Evolutionary conservation across 2,797 vertebrate species (phyloP), one percentile per base, ranked within the genome.

Genomic region (Craterocephalus amniculus): DNA sequence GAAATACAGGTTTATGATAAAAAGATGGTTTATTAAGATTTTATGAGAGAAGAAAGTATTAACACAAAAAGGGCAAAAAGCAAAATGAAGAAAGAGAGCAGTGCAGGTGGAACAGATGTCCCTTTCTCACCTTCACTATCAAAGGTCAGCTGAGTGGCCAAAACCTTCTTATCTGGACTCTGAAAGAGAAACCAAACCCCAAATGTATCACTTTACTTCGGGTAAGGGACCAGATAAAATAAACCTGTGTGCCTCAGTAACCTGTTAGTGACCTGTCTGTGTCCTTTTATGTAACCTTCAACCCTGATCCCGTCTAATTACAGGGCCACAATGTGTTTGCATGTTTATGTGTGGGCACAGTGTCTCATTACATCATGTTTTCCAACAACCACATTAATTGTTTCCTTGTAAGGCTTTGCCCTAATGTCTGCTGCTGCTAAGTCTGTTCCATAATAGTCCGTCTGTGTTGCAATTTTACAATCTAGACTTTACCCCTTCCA

Each of bases 61-160:
- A 4, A 1, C 38, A 18, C 2, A 57, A 12, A 16, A 0, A 24
- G 1, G 1, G 2, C 2, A 31, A 64, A 45, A 2, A 43, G 20
- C 9, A 1, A n/a, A 60, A 62, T 36, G 0, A 51, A 54, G 6
- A 3, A 1, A 34, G 8, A 20, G 49, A 14, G 13, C 22, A 12
- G 9, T 11, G 4, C 26, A 70, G 43, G 74, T 20, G 75, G 79
- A 82, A 49, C 22, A 43, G 22, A 40, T 78, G 76, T 22, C 4
- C 4, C 7, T 68, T 36, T 72, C 95, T 96, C 94, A 99, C 98
- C 98, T 92, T 98, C 96, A 31, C 96, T 96, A 91, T 98, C 97
- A 72, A 99, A 99, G 0, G 96, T 96, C 71, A 94, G 93, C 89
- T 98, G 97, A 81, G 75, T 89, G 81, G 89, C 94, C 89, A 97